Percentiles rank a stretch among this genome's conserved stretches.
These are phyloP conservation scores for Melanerpes aurifrons DNA, from an alignment of 2,113 vertebrate genomes.

Conservation along the genomic window DNA sequence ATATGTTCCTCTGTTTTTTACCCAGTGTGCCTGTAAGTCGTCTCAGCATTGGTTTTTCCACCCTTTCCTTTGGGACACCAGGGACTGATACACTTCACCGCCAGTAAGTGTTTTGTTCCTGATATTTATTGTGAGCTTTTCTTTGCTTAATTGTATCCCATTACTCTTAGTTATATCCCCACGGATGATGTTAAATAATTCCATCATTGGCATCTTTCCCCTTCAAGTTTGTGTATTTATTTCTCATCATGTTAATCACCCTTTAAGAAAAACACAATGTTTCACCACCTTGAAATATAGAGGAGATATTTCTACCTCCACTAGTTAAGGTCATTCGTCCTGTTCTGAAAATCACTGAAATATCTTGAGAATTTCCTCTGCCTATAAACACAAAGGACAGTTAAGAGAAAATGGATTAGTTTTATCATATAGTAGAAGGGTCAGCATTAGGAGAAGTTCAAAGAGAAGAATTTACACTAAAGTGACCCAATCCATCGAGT, in stretches of 20 bases:
- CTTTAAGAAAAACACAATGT: background rate
- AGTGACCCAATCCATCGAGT: background rate
- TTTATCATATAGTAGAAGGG: background rate
- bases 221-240: constrained; percentile 14
- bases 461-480: background rate
- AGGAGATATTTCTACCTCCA: background rate
- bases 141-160: constrained; percentile 10
- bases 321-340: background rate
- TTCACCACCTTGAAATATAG: background rate
- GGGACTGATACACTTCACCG: background rate
- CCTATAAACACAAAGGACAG: background rate
- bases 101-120: background rate
- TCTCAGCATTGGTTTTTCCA: background rate
- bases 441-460: background rate
- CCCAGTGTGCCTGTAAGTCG: background rate
- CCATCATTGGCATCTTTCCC: background rate
- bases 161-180: constrained; percentile 7
- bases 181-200: background rate
- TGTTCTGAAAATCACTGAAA: background rate
- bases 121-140: constrained; percentile 3
- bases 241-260: background rate
- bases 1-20: background rate
- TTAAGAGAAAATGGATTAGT: background rate
- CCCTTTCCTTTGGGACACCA: background rate
- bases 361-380: background rate